These are phyloP conservation scores for Otus sunia DNA, from an alignment of 2,113 vertebrate genomes.

Conservation along the genomic window DNA sequence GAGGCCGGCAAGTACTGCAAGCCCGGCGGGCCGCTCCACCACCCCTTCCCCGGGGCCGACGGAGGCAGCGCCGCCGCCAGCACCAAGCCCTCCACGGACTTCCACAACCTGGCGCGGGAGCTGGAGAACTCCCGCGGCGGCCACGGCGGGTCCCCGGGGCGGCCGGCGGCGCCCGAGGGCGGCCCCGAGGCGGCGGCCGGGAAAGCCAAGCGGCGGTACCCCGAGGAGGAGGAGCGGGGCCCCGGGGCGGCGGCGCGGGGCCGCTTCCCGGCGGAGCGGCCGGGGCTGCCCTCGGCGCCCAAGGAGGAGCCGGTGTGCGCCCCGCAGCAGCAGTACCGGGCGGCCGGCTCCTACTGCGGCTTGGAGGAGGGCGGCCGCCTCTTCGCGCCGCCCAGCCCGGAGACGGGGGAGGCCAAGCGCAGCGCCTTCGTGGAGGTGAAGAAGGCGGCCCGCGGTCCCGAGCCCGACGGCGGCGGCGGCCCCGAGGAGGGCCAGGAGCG, in stretches of 20 bases:
- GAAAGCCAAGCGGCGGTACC: conserved; percentile 82
- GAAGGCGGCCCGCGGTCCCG: conserved; percentile 75
- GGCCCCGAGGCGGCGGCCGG: background rate
- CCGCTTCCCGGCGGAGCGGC: background rate
- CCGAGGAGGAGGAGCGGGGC: conserved; percentile 54
- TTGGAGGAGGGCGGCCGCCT: conserved; percentile 84
- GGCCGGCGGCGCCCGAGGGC: background rate
- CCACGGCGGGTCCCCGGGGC: conserved; percentile 13
- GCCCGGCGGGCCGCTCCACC: background rate
- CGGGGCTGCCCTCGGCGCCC: conserved; percentile 68
- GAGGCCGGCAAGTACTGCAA: conserved; percentile 63
- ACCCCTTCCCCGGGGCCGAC: conserved; percentile 52
- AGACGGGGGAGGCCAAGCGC: conserved; percentile 82
- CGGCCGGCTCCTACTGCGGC: conserved; percentile 82
- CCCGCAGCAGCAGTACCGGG: conserved; percentile 87
- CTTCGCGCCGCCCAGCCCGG: conserved; percentile 80
- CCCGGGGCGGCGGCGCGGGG: background rate
- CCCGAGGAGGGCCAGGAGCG: conserved; percentile 63
- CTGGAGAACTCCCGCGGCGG: conserved; percentile 82
- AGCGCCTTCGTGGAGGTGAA: conserved; percentile 97
- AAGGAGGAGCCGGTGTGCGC: conserved; percentile 88
- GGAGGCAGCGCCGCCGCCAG: conserved; percentile 41
- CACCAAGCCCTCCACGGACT: conserved; percentile 90
- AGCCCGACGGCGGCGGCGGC: background rate
- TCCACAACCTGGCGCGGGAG: conserved; percentile 92